Evolutionary conservation across 2,888 invertebrate genomes (phyloP), one percentile per base, ranked within the genome.

Genomic region (Phoronis australis): DNA sequence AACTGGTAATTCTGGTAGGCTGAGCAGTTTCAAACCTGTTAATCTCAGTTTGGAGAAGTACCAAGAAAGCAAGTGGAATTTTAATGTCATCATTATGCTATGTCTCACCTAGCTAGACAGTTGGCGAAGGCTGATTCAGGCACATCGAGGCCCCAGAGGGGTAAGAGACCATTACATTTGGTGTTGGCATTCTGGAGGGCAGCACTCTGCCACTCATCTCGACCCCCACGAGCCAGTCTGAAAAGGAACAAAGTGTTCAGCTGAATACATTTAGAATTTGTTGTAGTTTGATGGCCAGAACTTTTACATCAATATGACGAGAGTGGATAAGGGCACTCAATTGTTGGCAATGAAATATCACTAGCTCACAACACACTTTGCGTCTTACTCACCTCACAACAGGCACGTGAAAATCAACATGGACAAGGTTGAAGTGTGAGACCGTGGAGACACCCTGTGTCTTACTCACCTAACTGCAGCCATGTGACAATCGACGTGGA

Each of bases 141-240:
- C 2, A 75, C 75, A 51, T 72, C 68, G 1, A 95, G 94, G 0
- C 96, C 96, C 93, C 96, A 96, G 42, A 99, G 80, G 1, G 99
- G 97, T 60, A 97, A 80, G 55, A 99, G 79, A 0, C 96, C 96
- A 78, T 99, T 99, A 79, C 97, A 97, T 59, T 90, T 88, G 0
- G 96, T 97, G 71, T 96, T 96, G 1, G 95, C 95, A 78, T 99
- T 99, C 79, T 97, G 97, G 38, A 99, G 80, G 4, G 94, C 92
- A 0, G 97, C 97, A 53, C 93, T 90, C 75, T 96, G 96, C 97
- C 96, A 97, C 77, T 97, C 96, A 67, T 96, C 95, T 50, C 96
- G 83, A 21, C n/a, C n/a, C n/a, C 31, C 31, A 21, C 85, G 78
- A 0, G 85, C 84, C 60, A 83, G 77, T 49, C 82, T 81, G 59